Conservation (phyloP, 2,113 vertebrate species). For the Ursus arctos region DNA sequence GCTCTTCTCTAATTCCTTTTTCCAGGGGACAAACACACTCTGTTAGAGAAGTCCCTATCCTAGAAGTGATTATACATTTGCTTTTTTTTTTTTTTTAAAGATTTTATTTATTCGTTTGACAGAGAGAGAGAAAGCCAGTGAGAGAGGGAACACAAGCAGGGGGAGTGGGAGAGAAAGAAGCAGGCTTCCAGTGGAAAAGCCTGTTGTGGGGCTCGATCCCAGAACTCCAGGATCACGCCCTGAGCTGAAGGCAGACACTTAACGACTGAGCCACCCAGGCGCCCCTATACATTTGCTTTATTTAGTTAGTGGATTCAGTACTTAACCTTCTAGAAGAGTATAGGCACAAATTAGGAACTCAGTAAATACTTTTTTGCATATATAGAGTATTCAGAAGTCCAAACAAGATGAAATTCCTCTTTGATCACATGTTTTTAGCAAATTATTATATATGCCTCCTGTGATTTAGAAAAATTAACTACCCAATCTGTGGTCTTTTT, state of each 20-base stretch:
- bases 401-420: neutral
- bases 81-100: neutral
- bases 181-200: too few species aligned
- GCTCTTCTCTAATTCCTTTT: neutral
- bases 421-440: neutral
- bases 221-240: too few species aligned
- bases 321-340: conserved; percentile 33
- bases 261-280: too few species aligned
- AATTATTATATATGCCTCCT: conserved; percentile 8
- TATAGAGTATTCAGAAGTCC: conserved; percentile 4
- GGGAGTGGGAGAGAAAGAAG: too few species aligned
- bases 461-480: neutral
- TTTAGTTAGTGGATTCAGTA: conserved; percentile 45
- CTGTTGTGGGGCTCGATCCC: too few species aligned
- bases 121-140: too few species aligned
- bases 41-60: neutral
- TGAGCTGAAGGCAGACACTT: too few species aligned
- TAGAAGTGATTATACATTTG: conserved; percentile 27
- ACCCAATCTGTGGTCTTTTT: neutral
- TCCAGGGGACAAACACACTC: neutral
- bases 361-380: neutral
- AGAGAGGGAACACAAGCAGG: too few species aligned
- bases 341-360: neutral
- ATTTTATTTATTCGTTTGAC: too few species aligned
- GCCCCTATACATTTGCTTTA: neutral